These are phyloP conservation scores for Aquatica leii DNA, from an alignment of 2,888 invertebrate genomes.

Conservation along the genomic window DNA sequence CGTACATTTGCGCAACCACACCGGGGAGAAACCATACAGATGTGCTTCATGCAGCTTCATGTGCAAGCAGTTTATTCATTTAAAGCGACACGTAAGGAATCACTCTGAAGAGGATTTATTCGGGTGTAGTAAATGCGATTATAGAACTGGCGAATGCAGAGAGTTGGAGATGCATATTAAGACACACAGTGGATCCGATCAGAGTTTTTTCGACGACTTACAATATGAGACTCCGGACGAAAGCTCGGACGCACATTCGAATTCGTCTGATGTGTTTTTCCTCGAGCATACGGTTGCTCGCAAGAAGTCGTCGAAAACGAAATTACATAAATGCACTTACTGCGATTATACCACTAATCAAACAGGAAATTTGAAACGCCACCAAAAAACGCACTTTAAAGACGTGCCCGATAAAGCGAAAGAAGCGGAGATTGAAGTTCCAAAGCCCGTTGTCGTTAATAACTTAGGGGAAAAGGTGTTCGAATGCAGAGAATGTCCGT, in stretches of 20 bases:
- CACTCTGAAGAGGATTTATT: neutral
- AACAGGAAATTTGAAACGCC: conserved; percentile 10
- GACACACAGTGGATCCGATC: neutral
- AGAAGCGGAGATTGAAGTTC: neutral
- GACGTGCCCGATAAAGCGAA: no score
- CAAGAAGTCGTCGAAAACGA: neutral
- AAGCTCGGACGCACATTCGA: neutral
- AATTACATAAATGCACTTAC: conserved; percentile 2
- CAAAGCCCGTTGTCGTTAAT: neutral
- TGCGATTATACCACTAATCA: conserved; percentile 9
- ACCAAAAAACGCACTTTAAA: conserved; percentile 12
- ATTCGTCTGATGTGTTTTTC: neutral
- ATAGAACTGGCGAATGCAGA: neutral
- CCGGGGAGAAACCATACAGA: conserved; percentile 17
- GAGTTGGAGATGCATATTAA: conserved; percentile 2
- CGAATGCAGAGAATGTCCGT: conserved; percentile 16
- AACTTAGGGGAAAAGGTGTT: neutral
- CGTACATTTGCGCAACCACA: conserved; percentile 14
- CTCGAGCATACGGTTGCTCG: neutral
- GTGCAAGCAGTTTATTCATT: conserved; percentile 5
- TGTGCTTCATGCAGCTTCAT: neutral
- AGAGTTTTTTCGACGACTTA: neutral
- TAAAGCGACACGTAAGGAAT: conserved; percentile 2
- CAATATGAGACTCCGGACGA: conserved; percentile 1
- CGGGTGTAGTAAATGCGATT: conserved; percentile 11